A percentile compares a stretch with the other conserved stretches of the same genome.
Evolutionary conservation across 1,140 invertebrate genomes (phyloP).

Genomic region (Papilio xuthus): DNA sequence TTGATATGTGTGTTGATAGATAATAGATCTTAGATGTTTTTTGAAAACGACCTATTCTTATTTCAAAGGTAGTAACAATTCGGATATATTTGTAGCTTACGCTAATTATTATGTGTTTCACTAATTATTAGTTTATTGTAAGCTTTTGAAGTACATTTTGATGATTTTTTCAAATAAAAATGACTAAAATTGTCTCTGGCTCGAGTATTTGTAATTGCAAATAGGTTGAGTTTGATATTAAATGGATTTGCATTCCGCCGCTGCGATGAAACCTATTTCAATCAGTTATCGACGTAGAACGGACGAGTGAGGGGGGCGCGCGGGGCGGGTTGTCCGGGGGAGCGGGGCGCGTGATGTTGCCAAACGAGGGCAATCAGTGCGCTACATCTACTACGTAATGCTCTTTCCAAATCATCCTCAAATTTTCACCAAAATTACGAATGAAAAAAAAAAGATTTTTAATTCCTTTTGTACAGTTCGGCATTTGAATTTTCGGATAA

Average conservation of each 20-base stretch:
- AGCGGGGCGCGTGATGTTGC: conserved; percentile 8
- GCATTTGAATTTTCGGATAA: neutral
- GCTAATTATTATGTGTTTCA: too few relatives aligned
- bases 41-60: too few relatives aligned
- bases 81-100: too few relatives aligned
- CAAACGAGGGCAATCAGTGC: conserved; percentile 34
- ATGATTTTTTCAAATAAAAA: neutral
- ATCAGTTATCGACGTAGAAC: conserved; percentile 14
- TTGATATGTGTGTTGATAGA: too few relatives aligned
- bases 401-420: conserved; percentile 24
- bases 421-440: conserved; percentile 17
- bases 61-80: too few relatives aligned
- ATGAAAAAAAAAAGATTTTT: neutral
- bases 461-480: neutral
- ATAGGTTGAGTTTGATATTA: conserved; percentile 30
- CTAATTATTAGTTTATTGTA: too few relatives aligned
- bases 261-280: conserved; percentile 32
- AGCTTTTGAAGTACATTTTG: neutral
- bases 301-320: neutral
- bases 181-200: neutral
- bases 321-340: neutral
- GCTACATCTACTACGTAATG: conserved; percentile 18
- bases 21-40: too few relatives aligned
- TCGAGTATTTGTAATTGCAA: conserved; percentile 8
- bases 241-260: conserved; percentile 28